Evolutionary conservation across 2,797 vertebrate species (phyloP).

Genomic region (Melanogrammus aeglefinus): DNA sequence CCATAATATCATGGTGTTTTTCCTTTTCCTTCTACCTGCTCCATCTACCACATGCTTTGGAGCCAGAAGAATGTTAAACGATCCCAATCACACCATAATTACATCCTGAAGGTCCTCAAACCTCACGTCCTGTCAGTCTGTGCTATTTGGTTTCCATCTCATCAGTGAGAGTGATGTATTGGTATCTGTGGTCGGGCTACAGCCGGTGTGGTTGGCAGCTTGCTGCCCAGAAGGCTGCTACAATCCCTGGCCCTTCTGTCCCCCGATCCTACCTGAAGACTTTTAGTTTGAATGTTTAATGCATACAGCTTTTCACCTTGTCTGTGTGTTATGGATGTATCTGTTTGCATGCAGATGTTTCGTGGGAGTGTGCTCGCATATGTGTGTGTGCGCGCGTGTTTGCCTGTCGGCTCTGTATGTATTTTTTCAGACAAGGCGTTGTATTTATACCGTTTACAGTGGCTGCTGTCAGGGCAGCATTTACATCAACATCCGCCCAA

Average conservation of each 20-base stretch:
- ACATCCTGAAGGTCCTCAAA: not conserved
- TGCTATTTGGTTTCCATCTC: not conserved
- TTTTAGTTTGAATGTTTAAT: not conserved
- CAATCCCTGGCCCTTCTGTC: not conserved
- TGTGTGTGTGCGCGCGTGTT: conserved; percentile 17
- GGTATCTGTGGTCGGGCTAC: not conserved
- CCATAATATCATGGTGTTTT: not conserved
- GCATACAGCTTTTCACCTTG: not conserved
- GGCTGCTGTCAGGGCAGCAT: conserved; percentile 11
- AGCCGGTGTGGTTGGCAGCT: not conserved
- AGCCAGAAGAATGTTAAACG: not conserved
- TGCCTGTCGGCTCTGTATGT: not conserved
- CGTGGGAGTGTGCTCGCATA: conserved; percentile 15
- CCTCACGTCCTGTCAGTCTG: not conserved
- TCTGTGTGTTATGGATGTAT: not conserved
- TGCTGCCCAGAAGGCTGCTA: conserved; percentile 1
- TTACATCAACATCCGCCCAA: conserved; percentile 30
- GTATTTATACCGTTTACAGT: conserved; percentile 54
- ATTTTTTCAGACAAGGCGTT: conserved; percentile 19
- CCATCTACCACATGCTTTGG: not conserved
- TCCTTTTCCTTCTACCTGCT: not conserved
- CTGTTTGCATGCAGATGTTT: conserved; percentile 9
- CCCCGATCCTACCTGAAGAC: not conserved
- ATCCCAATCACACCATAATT: not conserved
- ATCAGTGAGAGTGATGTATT: not conserved